Evolutionary conservation across 2,888 invertebrate genomes (phyloP), one percentile per base, ranked within the genome.

Genomic region (Osmoderma eremita): DNA sequence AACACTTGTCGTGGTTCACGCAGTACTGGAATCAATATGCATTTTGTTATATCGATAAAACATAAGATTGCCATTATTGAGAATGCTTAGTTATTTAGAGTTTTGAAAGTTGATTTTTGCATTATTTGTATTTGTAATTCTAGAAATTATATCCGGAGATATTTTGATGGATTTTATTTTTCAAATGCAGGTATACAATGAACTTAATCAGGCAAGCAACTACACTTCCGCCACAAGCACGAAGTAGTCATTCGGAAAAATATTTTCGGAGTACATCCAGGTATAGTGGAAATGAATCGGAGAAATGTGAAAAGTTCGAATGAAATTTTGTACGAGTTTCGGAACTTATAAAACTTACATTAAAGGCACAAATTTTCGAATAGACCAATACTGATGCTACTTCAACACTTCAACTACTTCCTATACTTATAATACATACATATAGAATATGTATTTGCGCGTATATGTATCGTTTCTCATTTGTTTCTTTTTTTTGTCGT

Each of bases 291-390:
- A 63, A 56, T 39, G 20, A 49, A 64, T 5, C 6, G 13, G 58
- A 30, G 58, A 63, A 39, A 63, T 24, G 10, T 12, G 53, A 17
- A 38, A 38, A 53, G 51, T 42, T 63, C 13, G 50, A 51, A 51
- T 50, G 63, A 51, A 53, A 58, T 65, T 65, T 65, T 65, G 65
- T 65, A 65, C 65, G 58, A 65, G 45, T 49, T 63, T 65, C 58
- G 65, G 73, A 78, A 77, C 73, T 69, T 71, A 71, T 71, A 76
- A 75, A 74, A 75, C 73, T 75, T 74, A 74, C 74, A 76, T 76
- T 74, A 76, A 79, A 79, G 79, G 79, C 79, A 79, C 79, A 76
- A 77, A 78, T 78, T 77, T 78, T 71, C 75, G 73, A 75, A 75
- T 78, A 78, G 78, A 79, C 78, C 78, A 77, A 77, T 75, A 73